Evolutionary conservation across 2,888 invertebrate genomes (phyloP), one percentile per base, ranked within the genome.

Genomic region (Panzeria rudis): DNA sequence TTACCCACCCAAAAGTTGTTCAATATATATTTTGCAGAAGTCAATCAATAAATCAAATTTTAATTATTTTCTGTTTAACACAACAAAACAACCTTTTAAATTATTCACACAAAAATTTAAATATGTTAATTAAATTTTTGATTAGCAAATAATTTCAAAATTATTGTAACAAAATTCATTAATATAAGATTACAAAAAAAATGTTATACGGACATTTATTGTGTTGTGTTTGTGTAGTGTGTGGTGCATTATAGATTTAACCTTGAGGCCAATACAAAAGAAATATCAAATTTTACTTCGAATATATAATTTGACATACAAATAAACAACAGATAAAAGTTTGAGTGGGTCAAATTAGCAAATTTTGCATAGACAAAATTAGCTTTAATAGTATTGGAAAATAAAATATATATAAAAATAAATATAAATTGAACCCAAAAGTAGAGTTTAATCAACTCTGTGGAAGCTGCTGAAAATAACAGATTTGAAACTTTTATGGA

Each of bases 261-360:
- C 79, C 83, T 79, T 84, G 79, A 61, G 32, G 32, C 11, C 52
- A 54, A 47, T 3, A 62, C n/a, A 75, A 71, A 64, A 50, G 29
- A 76, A 64, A 75, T 76, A 41, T 59, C 41, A 77, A 56, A 71
- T 64, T 75, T 66, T 69, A 56, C 38, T 71, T 35, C 64, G 20
- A 56, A 78, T 73, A 71, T 38, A 47, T 62, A 54, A 47, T 54
- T 25, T 56, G 50, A 25, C 11, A 59, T 61, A 47, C 47, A 72
- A 71, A 20, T 1, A 50, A 50, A 9, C 9, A 59, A 9, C 15
- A 54, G 38, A 54, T 52, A 38, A 35, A 52, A 17, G 1, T 20
- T 38, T 8, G 11, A 69, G 71, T 77, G 20, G 71, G 76, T 66
- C 64, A 83, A 59, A 72, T 66, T 64, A 77, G 29, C 56, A 56